Evolutionary conservation across 2,113 vertebrate genomes (phyloP), one percentile per base, ranked within the genome.

Genomic region (Cephalopholis sonnerati): DNA sequence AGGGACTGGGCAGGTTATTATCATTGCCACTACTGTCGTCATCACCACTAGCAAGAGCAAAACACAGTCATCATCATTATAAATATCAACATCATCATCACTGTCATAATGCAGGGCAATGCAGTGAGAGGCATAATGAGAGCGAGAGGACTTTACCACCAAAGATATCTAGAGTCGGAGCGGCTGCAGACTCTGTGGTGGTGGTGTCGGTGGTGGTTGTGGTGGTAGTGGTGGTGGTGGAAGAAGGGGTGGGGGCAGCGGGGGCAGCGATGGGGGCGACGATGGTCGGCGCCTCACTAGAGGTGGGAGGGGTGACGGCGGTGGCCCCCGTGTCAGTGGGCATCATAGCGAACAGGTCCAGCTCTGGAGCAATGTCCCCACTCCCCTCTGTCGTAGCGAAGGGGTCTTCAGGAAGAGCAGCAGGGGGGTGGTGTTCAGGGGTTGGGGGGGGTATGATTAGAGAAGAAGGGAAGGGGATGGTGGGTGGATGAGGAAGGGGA

Each of bases 301-400:
- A 95, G 95, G 95, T 93, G 88, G 96, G 95, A 94, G 96, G 95
- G 93, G 95, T 93, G 91, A 95, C 90, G 94, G 95, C 93, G 5
- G 86, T 12, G 95, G 94, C 96, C 93, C 94, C 96, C 90, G 94
- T 96, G 93, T 98, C 97, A 48, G 96, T 85, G 89, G 97, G 97
- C 96, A 96, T 98, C 98, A 99, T 99, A 90, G 98, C 98, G 95
- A 99, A 99, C 93, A 99, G 97, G 96, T 99, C 98, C 96, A 99
- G 94, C 96, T 96, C 98, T 66, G 97, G 96, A 87, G 97, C 96
- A 95, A 97, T 96, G 92, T 97, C 97, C 88, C 95, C 96, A 86
- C 97, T 99, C 93, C 98, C 98, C 95, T 99, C 98, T 5, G 98
- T 98, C 5, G 98, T 96, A 91, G 98, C 98, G 93, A 99, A 99